Conservation (phyloP, 2,888 invertebrate species). For the Sicus ferrugineus region DNA sequence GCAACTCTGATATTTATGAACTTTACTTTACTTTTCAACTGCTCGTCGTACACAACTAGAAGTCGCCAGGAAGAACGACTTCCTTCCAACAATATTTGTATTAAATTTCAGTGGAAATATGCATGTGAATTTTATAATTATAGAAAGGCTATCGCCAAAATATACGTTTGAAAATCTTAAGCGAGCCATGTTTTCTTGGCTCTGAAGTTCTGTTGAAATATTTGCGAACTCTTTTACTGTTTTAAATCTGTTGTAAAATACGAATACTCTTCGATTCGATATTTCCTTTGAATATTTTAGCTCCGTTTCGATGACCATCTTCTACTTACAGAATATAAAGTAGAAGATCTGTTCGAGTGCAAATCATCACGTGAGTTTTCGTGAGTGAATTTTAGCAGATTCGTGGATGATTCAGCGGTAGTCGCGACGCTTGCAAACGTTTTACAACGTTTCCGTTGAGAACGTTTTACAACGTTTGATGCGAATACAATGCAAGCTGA, state of each 20-base stretch:
- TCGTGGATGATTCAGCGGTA: no score
- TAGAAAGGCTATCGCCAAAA: constrained; percentile 24
- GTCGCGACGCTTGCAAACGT: constrained; percentile 17
- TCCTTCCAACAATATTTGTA: constrained; percentile 7
- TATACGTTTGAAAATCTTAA: constrained; percentile 24
- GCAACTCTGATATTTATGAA: constrained; percentile 20
- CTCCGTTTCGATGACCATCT: no score
- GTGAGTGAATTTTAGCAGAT: no score
- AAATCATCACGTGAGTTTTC: no score
- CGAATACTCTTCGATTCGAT: no score
- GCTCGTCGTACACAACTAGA: no score
- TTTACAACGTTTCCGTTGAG: background rate
- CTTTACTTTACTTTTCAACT: background rate
- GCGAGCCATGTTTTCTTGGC: background rate
- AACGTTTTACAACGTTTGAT: constrained; percentile 18
- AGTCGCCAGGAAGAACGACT: background rate
- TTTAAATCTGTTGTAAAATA: no score
- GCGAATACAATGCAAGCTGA: background rate
- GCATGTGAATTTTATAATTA: constrained; percentile 15
- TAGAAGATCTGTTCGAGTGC: no score
- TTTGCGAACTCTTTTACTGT: no score
- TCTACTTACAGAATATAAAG: no score
- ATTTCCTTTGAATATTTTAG: no score
- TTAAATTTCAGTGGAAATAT: constrained; percentile 13
- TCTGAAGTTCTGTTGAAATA: no score